Conservation (phyloP, 2,113 vertebrate species). For the Tympanuchus pallidicinctus region DNA sequence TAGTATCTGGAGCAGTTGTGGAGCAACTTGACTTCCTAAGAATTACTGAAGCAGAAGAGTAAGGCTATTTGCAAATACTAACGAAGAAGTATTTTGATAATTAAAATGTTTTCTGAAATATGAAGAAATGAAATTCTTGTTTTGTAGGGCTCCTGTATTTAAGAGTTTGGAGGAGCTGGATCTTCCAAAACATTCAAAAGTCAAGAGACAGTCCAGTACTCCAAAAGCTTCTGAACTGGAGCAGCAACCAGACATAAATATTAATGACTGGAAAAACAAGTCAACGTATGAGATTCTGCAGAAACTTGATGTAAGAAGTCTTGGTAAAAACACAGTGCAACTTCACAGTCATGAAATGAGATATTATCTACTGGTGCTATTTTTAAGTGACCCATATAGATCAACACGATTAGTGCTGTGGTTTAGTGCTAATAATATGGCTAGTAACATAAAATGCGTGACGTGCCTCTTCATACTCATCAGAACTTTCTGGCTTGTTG, state of each 20-base stretch:
- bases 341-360: neutral
- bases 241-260: slow-evolving; percentile 87
- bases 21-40: slow-evolving; percentile 97
- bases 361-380: neutral
- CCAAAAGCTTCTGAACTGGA: slow-evolving; percentile 86
- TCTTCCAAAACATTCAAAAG: slow-evolving; percentile 95
- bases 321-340: neutral
- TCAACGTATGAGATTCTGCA: slow-evolving; percentile 89
- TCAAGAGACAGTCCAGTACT: slow-evolving; percentile 94
- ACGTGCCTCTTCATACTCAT: neutral
- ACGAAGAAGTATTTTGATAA: neutral
- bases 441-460: neutral
- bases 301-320: slow-evolving; percentile 88
- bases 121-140: neutral
- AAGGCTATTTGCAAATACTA: slow-evolving; percentile 63
- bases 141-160: slow-evolving; percentile 89
- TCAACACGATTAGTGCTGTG: neutral
- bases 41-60: slow-evolving; percentile 92
- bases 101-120: neutral
- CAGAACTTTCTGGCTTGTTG: neutral
- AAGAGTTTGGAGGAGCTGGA: slow-evolving; percentile 95
- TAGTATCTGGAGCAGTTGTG: slow-evolving; percentile 95
- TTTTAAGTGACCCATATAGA: neutral
- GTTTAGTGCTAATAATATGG: neutral
- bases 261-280: slow-evolving; percentile 86